Evolutionary conservation across 2,113 vertebrate species (phyloP).

Genomic region (Chaenogobius annularis): DNA sequence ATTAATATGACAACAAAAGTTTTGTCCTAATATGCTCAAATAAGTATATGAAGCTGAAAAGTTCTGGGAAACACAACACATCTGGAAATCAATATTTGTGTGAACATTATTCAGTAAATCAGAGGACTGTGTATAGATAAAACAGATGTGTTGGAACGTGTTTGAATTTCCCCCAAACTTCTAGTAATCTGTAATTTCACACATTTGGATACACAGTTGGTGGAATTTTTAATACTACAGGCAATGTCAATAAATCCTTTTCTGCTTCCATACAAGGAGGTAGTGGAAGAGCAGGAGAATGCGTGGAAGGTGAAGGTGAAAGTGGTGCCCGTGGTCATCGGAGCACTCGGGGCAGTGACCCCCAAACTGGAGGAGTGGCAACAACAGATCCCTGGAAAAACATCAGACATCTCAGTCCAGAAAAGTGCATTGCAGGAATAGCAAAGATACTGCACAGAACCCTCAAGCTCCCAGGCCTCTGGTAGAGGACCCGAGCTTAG

Average conservation of each 20-base stretch:
- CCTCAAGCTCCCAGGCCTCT: too few relatives aligned
- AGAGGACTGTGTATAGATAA: background rate
- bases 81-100: constrained; percentile 6
- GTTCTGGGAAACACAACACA: background rate
- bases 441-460: too few relatives aligned
- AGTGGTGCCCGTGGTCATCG: too few relatives aligned
- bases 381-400: too few relatives aligned
- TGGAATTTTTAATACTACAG: background rate
- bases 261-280: background rate
- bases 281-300: too few relatives aligned
- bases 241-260: background rate
- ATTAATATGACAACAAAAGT: background rate
- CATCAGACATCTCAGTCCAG: too few relatives aligned
- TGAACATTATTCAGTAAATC: constrained; percentile 3
- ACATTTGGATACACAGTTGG: background rate
- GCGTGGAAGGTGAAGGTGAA: too few relatives aligned
- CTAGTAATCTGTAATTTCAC: background rate
- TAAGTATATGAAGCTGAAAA: background rate
- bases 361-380: too few relatives aligned
- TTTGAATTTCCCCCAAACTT: background rate
- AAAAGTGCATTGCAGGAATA: too few relatives aligned
- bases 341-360: too few relatives aligned
- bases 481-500: too few relatives aligned
- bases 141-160: background rate
- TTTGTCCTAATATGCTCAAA: background rate